Conservation (phyloP, 2,797 vertebrate genomes). For the Sebastes taczanowskii region DNA sequence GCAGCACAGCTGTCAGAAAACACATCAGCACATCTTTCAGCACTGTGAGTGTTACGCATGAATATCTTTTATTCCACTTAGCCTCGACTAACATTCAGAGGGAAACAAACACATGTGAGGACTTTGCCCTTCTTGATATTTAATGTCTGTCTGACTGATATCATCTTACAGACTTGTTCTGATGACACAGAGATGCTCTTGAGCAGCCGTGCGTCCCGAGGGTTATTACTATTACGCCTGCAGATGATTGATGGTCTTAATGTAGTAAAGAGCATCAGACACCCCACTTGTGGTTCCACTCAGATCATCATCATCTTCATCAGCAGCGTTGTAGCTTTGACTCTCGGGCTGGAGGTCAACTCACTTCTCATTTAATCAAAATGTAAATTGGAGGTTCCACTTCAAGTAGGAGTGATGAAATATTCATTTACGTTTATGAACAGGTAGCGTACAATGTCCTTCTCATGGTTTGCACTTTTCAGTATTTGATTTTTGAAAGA, state of each 20-base stretch:
- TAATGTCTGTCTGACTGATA: constrained; percentile 28
- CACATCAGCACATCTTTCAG: not conserved
- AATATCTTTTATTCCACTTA: constrained; percentile 15
- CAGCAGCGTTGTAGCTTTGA: constrained; percentile 27
- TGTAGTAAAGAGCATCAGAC: constrained; percentile 26
- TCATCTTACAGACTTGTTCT: constrained; percentile 20
- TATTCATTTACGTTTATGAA: not conserved
- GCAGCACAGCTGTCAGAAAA: not conserved
- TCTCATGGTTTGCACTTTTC: not conserved
- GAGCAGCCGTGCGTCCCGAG: constrained; percentile 33
- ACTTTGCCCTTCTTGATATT: constrained; percentile 31
- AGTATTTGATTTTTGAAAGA: not conserved
- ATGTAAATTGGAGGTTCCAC: constrained; percentile 25
- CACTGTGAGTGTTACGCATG: not conserved
- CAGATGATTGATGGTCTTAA: constrained; percentile 43
- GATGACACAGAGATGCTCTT: constrained; percentile 32
- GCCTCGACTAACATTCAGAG: constrained; percentile 8
- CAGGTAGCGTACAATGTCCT: not conserved
- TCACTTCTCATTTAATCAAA: constrained; percentile 46
- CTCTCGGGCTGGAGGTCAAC: constrained; percentile 22
- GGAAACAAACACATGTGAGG: constrained; percentile 22
- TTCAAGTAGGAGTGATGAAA: constrained; percentile 21
- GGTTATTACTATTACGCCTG: constrained; percentile 49
- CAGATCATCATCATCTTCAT: constrained; percentile 37
- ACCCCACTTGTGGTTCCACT: constrained; percentile 16